Percentiles rank a stretch among this genome's conserved stretches.
phyloP scores from a whole-genome alignment of 2,113 vertebrate genomes.

The Acinonyx jubatus region DNA sequence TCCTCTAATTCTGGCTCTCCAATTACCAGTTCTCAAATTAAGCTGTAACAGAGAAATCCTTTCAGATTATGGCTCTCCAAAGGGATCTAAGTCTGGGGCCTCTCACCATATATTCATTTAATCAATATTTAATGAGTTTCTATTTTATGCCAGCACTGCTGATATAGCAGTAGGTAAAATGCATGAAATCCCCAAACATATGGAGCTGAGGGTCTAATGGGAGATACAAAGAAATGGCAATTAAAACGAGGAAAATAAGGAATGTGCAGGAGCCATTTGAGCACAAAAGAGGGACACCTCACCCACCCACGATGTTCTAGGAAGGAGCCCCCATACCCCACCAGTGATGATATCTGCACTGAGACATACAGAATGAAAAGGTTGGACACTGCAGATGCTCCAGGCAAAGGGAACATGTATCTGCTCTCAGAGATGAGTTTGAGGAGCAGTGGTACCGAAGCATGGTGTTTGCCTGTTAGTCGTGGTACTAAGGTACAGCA shows the following conservation, averaged over 20 bases:
- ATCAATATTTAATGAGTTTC: conserved; percentile 36
- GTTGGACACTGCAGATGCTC: neutral
- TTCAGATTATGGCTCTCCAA: neutral
- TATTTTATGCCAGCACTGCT: neutral
- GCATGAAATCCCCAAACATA: neutral
- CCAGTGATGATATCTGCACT: neutral
- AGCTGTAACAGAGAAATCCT: conserved; percentile 5
- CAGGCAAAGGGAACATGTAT: neutral
- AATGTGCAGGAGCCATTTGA: neutral
- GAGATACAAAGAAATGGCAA: neutral
- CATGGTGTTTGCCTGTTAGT: neutral
- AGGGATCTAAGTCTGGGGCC: neutral
- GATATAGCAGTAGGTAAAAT: neutral
- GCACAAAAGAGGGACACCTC: neutral
- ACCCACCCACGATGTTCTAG: neutral
- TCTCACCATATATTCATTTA: neutral
- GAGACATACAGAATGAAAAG: neutral
- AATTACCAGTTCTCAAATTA: neutral
- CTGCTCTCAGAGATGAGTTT: neutral
- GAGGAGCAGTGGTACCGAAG: neutral
- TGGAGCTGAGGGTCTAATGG: neutral
- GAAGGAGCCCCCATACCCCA: accelerated
- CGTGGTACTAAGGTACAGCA: too few species aligned
- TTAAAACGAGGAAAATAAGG: neutral
- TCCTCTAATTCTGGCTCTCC: neutral